These are phyloP conservation scores for Solea senegalensis DNA, from an alignment of 2,113 vertebrate genomes.

Conservation along the genomic window DNA sequence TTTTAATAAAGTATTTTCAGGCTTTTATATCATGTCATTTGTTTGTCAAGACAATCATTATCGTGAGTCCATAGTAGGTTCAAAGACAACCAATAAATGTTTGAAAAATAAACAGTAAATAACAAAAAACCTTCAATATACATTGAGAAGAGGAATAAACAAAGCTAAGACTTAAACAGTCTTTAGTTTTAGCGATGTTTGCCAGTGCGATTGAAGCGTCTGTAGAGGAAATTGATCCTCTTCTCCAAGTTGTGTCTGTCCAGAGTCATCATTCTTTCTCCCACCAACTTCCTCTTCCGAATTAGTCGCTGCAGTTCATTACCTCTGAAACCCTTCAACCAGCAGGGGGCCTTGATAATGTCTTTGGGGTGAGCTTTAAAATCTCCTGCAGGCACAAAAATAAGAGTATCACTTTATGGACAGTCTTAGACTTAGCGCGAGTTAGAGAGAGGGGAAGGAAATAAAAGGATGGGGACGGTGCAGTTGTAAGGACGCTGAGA, in stretches of 20 bases:
- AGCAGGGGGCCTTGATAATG: slow-evolving; percentile 86
- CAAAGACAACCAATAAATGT: slow-evolving; percentile 3
- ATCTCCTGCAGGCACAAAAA: slow-evolving; percentile 79
- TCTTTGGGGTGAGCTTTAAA: slow-evolving; percentile 91
- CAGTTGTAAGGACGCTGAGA: background rate
- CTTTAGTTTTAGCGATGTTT: slow-evolving; percentile 83
- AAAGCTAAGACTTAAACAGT: slow-evolving; percentile 14
- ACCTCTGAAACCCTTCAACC: slow-evolving; percentile 90
- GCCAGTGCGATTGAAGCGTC: slow-evolving; percentile 87
- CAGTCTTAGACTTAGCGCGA: background rate
- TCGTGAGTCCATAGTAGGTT: background rate
- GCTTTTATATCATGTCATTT: slow-evolving; percentile 5
- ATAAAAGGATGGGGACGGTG: no score
- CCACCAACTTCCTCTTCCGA: slow-evolving; percentile 90
- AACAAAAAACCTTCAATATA: slow-evolving; percentile 13
- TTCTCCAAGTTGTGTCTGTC: slow-evolving; percentile 90
- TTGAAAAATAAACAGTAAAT: background rate
- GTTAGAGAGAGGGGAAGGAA: background rate
- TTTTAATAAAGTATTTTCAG: background rate
- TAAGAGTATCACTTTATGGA: background rate
- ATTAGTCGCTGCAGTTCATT: slow-evolving; percentile 90
- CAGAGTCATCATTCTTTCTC: slow-evolving; percentile 87
- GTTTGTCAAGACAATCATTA: background rate
- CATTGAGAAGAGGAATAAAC: slow-evolving; percentile 17
- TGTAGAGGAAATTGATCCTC: slow-evolving; percentile 90